A percentile compares a stretch with the other conserved stretches of the same genome.
phyloP scores from a whole-genome alignment of 2,797 vertebrate genomes.

The Potorous gilbertii region DNA sequence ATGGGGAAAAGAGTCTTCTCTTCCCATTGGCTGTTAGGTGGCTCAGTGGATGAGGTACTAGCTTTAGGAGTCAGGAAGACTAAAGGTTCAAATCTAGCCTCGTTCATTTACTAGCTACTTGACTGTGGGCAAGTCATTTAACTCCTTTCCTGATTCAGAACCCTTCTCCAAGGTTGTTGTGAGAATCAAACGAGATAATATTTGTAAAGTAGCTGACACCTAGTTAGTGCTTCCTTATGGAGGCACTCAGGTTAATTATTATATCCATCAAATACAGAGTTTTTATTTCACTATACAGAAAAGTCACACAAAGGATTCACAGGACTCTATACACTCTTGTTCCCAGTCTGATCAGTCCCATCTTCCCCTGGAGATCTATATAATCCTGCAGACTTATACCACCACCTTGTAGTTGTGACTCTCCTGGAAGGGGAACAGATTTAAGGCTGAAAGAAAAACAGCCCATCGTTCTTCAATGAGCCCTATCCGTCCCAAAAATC shows the following conservation, averaged over 20 bases:
- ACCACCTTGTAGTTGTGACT: background rate
- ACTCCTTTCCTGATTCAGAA: background rate
- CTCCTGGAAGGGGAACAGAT: background rate
- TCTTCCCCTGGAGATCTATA: background rate
- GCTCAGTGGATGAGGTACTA: background rate
- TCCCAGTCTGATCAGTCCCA: background rate
- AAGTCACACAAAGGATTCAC: background rate
- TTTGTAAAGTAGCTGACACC: background rate
- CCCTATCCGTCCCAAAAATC: background rate
- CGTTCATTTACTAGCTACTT: background rate
- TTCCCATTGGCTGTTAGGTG: background rate
- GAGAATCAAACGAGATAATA: background rate
- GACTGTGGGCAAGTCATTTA: background rate
- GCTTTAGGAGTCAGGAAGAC: background rate
- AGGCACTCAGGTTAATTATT: background rate
- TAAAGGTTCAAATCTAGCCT: background rate
- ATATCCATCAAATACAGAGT: background rate
- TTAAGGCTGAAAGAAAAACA: background rate
- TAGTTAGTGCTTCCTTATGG: background rate
- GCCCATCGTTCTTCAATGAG: background rate
- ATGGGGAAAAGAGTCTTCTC: background rate
- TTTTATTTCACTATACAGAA: background rate
- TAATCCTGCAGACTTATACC: background rate
- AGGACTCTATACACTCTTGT: background rate
- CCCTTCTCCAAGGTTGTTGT: background rate